Conservation (phyloP, 1,140 invertebrate species). For the Sinonovacula constricta region DNA sequence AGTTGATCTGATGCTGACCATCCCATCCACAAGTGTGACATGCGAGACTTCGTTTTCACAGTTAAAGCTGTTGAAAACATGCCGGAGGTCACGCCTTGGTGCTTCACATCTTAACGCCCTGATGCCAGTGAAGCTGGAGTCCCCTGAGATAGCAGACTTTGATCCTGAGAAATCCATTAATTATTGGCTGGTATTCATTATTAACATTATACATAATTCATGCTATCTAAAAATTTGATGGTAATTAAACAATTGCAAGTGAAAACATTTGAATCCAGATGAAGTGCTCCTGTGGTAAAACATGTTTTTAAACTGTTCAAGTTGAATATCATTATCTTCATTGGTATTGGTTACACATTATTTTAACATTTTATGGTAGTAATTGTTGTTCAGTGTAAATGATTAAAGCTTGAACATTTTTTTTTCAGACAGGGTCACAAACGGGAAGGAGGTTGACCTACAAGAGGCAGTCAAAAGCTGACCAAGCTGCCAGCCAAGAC, state of each 20-base stretch:
- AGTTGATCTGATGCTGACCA: neutral
- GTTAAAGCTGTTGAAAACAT: conserved; percentile 2
- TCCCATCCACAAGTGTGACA: neutral
- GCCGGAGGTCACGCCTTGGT: neutral
- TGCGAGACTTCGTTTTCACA: conserved; percentile 11
- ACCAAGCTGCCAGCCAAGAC: neutral
- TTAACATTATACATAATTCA: no score
- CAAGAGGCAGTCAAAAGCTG: neutral
- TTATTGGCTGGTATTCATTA: neutral
- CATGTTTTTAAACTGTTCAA: no score
- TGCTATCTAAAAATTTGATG: no score
- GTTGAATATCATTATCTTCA: no score
- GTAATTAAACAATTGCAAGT: no score
- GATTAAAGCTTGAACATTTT: no score
- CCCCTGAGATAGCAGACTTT: neutral
- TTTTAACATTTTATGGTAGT: neutral
- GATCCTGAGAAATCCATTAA: neutral
- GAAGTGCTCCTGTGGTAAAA: no score
- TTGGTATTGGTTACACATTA: neutral
- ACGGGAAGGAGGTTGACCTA: neutral
- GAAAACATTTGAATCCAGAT: no score
- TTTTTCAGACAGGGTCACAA: neutral
- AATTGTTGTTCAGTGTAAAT: neutral
- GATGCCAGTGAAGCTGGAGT: neutral
- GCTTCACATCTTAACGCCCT: neutral